Evolutionary conservation across 2,113 vertebrate species (phyloP), one percentile per base, ranked within the genome.

Genomic region (Prochilodus magdalenae): DNA sequence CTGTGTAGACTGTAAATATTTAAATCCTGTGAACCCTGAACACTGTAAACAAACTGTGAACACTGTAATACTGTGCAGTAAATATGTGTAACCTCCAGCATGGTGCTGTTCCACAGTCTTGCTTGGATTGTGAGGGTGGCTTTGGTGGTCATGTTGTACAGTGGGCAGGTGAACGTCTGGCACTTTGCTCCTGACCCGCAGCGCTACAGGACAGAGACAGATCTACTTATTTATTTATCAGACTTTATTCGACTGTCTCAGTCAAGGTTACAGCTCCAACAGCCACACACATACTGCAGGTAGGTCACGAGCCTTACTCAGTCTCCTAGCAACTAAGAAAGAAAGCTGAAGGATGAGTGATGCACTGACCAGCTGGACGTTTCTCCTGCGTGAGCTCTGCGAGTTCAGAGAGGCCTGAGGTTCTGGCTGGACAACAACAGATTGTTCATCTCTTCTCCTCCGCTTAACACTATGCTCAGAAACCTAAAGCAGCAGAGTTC

Each of bases 61-160:
- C 6, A 55, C 40, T 44, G 40, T 36, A 44, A 7, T 20, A 55
- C 53, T 60, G 57, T 60, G 57, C n/a, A 26, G 22, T 59, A n/a
- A 20, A 22, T 22, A 33, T 67, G 51, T 63, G 57, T 77, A n/a
- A 98, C 97, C 96, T 98, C 97, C 0, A 97, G 93, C 90, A 99
- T 95, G 51, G 97, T 98, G 90, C 96, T 93, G 88, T 95, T 99
- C 98, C 98, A 99, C 27, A 99, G 91, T 0, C 96, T 89, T 1
- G 95, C 95, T n/a, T 75, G 87, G 53, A 98, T 26, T 0, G 84
- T 95, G 84, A 99, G 73, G 1, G 94, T 94, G 0, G 86, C 24
- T 6, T 59, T 77, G 22, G 88, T 77, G 22, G 88, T 84, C 66
- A 94, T 90, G 62, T 95, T 87, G 0, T 63, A 36, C 36, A 98